Conservation (phyloP, 2,113 vertebrate species). For the Castor canadensis region DNA sequence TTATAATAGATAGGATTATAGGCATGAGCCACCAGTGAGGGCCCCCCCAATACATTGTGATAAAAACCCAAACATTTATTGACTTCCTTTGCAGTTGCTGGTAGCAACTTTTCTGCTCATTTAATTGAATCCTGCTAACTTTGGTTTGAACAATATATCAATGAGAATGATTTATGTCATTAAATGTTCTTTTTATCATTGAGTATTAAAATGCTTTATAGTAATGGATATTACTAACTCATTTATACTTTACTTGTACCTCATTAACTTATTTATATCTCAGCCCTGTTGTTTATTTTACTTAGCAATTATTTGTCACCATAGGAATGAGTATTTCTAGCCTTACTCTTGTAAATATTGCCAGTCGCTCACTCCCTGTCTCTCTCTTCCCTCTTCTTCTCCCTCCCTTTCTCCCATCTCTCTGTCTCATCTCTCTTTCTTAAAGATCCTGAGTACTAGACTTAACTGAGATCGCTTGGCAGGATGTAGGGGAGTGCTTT, state of each 20-base stretch:
- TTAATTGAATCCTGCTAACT: constrained; percentile 20
- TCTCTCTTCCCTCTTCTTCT: not conserved
- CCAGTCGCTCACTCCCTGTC: not conserved
- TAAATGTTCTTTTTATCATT: not conserved
- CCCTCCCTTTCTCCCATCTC: too few relatives aligned
- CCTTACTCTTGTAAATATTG: not conserved
- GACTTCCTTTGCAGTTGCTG: constrained; percentile 33
- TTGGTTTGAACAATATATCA: not conserved
- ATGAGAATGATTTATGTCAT: not conserved
- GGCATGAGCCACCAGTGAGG: too few relatives aligned
- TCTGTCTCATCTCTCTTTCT: not conserved
- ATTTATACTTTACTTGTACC: not conserved
- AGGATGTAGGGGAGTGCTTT: not conserved
- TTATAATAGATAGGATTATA: too few relatives aligned
- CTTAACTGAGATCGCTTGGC: not conserved
- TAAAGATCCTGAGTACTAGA: not conserved
- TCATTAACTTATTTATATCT: not conserved
- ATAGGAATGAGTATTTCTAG: not conserved
- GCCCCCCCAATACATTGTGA: constrained; percentile 18
- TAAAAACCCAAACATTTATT: not conserved
- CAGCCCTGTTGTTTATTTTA: constrained; percentile 11
- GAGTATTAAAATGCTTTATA: constrained; percentile 12
- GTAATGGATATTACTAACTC: not conserved
- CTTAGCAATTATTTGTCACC: not conserved
- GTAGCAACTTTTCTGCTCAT: not conserved